These are phyloP conservation scores for Ophioninae sp. DNA, from an alignment of 2,888 invertebrate species.

Conservation along the genomic window DNA sequence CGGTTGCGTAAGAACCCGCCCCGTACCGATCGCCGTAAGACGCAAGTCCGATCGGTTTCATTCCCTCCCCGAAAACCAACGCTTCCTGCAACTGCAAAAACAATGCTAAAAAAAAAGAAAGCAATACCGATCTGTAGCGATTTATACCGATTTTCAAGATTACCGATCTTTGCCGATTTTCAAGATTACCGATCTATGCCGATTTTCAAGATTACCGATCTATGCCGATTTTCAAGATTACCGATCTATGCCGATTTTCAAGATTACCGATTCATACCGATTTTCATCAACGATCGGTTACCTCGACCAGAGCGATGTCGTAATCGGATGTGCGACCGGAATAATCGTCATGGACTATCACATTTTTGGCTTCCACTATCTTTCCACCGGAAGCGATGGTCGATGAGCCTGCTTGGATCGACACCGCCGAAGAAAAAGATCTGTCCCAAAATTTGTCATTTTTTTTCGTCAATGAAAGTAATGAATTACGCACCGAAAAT, in stretches of 20 bases:
- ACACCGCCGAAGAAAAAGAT: constrained; percentile 51
- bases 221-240: no score
- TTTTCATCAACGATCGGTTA: constrained; percentile 22
- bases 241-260: no score
- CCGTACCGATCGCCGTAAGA: constrained; percentile 67
- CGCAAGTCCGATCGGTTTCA: constrained; percentile 70
- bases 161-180: no score
- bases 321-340: constrained; percentile 69
- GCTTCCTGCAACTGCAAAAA: constrained; percentile 67
- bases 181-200: no score
- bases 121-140: no score
- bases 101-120: no score
- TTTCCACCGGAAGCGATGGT: constrained; percentile 65
- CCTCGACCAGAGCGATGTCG: constrained; percentile 75
- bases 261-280: no score
- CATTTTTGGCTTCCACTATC: constrained; percentile 63
- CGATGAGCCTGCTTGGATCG: constrained; percentile 66
- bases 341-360: constrained; percentile 72
- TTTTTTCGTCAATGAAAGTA: background rate
- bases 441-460: constrained; percentile 38
- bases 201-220: no score
- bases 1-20: constrained; percentile 70
- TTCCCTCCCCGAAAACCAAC: constrained; percentile 64
- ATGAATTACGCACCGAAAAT: background rate
- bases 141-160: no score